phyloP scores from a whole-genome alignment of 64 coral and sea anemone species.

The Dendrophyllia cribrosa region DNA sequence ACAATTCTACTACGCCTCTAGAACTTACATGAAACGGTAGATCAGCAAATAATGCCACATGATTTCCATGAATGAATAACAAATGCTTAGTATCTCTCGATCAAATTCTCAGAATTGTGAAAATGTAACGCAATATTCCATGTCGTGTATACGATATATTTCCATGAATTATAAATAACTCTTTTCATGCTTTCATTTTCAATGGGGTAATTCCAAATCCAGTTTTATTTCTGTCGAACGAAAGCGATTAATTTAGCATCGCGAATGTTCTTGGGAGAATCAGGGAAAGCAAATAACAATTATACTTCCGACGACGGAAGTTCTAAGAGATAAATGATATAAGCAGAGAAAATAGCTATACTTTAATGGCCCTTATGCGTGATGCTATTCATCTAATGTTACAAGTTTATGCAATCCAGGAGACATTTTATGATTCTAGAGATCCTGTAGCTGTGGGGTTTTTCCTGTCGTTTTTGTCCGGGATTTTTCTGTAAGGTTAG shows the following conservation, averaged over 20 bases:
- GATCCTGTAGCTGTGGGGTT: no score
- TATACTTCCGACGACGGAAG: neutral
- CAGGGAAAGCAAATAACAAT: neutral
- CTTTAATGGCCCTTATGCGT: no score
- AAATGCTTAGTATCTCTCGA: no score
- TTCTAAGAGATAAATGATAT: neutral
- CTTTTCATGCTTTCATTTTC: neutral
- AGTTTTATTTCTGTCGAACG: neutral
- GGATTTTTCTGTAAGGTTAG: neutral
- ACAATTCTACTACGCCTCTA: neutral
- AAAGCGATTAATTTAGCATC: neutral
- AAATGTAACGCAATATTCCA: neutral
- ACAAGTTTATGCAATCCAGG: no score
- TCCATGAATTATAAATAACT: neutral
- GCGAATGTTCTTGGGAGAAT: neutral
- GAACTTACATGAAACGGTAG: neutral
- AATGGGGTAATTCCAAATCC: neutral
- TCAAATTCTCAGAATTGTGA: no score
- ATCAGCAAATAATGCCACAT: no score
- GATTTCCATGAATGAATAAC: no score
- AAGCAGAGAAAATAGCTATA: constrained; percentile 10
- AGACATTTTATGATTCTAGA: neutral
- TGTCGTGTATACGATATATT: neutral
- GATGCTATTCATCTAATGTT: no score
- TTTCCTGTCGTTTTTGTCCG: neutral